Evolutionary conservation across 2,113 vertebrate genomes (phyloP).

Genomic region (Caracal caracal): DNA sequence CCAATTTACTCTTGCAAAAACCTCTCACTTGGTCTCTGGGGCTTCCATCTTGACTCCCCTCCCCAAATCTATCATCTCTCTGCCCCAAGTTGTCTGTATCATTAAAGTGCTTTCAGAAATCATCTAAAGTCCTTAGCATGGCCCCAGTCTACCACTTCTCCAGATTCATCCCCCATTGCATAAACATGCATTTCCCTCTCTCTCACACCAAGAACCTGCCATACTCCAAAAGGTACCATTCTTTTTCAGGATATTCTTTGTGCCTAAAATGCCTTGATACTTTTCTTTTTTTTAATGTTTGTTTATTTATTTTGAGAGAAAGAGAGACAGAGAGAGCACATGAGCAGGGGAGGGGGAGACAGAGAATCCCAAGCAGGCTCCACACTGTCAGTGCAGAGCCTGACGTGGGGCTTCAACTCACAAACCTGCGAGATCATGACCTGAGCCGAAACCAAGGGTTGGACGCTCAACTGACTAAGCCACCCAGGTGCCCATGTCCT

Average conservation of each 20-base stretch:
- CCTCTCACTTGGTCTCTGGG: background rate
- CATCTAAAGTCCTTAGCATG: background rate
- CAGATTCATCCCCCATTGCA: background rate
- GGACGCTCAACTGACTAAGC: no score
- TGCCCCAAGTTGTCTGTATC: background rate
- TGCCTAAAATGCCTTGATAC: background rate
- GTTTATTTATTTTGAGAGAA: no score
- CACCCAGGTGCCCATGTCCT: background rate
- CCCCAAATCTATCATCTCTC: background rate
- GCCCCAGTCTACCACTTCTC: background rate
- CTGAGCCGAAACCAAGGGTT: no score
- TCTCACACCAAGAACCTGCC: background rate
- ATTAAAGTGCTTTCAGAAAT: slow-evolving; percentile 29
- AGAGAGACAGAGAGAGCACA: no score
- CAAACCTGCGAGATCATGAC: no score
- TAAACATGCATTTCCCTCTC: background rate
- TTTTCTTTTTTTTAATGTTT: background rate
- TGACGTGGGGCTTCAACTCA: no score
- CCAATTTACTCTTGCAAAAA: background rate
- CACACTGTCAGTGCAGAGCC: no score
- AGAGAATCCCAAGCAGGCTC: no score
- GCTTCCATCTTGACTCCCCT: background rate
- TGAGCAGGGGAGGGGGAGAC: no score
- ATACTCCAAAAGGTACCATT: background rate
- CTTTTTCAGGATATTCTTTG: background rate